These are phyloP conservation scores for Turritopsis dohrnii DNA, from an alignment of 30 jellyfish, hydroid and myxozoan species.

Conservation along the genomic window DNA sequence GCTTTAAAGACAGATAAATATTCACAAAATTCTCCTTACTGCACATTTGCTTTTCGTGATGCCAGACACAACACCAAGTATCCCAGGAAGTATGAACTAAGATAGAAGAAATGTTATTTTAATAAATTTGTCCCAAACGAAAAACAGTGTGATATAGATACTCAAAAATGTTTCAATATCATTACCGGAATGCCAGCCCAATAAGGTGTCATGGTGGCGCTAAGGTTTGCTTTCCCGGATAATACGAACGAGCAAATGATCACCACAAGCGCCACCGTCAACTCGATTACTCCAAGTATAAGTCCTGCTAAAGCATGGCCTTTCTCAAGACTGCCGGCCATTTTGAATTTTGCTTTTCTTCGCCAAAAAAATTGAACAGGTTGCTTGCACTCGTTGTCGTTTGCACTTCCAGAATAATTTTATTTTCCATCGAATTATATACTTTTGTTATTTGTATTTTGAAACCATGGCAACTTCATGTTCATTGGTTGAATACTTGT, in stretches of 20 bases:
- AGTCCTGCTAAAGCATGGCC: slow-evolving; percentile 68
- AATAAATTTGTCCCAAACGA: too few relatives aligned
- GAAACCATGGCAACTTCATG: not conserved
- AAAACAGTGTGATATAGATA: too few relatives aligned
- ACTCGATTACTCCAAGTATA: slow-evolving; percentile 60
- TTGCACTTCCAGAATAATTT: not conserved
- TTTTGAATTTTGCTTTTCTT: not conserved
- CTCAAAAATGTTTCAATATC: too few relatives aligned
- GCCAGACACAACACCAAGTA: slow-evolving; percentile 75
- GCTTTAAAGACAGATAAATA: not conserved
- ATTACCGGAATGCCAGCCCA: slow-evolving; percentile 94
- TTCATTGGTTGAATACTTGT: not conserved
- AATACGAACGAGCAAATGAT: slow-evolving; percentile 59
- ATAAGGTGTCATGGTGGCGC: slow-evolving; percentile 55
- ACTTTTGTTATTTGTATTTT: not conserved
- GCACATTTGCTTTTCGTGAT: slow-evolving; percentile 76
- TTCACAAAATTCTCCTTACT: slow-evolving; percentile 41
- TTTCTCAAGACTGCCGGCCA: slow-evolving; percentile 24
- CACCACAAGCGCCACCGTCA: slow-evolving; percentile 48
- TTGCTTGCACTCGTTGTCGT: not conserved
- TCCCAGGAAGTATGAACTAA: slow-evolving; percentile 82
- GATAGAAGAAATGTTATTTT: too few relatives aligned
- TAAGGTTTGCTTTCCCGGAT: slow-evolving; percentile 51
- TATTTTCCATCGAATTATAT: not conserved
- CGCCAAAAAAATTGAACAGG: not conserved